Conservation (phyloP, 1,140 invertebrate species). For the Pogonus chalceus region DNA sequence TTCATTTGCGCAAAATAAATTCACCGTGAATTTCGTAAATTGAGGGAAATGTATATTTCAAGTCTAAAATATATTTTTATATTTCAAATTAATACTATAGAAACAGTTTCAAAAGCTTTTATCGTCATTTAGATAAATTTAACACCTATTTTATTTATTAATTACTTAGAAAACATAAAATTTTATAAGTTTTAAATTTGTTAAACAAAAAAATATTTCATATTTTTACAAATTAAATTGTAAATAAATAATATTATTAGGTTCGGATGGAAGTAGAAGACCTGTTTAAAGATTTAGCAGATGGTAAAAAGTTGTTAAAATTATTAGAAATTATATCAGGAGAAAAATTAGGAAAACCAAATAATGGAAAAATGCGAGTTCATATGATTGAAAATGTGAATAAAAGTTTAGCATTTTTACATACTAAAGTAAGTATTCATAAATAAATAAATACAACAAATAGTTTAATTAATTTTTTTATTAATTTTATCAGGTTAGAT, state of each 20-base stretch:
- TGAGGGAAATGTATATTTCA: too few relatives aligned
- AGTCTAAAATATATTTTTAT: neutral
- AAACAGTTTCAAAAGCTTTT: neutral
- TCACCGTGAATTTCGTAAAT: too few relatives aligned
- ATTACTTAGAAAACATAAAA: too few relatives aligned
- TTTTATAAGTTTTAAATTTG: too few relatives aligned
- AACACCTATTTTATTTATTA: too few relatives aligned
- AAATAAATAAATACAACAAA: neutral
- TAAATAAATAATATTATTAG: constrained; percentile 37
- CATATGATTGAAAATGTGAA: constrained; percentile 99
- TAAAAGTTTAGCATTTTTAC: constrained; percentile 93
- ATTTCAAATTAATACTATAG: neutral
- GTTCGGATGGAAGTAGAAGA: constrained; percentile 94
- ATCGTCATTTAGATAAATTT: too few relatives aligned
- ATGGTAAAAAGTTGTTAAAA: constrained; percentile 92
- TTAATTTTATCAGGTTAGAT: constrained; percentile 59
- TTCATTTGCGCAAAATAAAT: too few relatives aligned
- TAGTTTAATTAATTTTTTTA: constrained; percentile 22
- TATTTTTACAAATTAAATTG: neutral
- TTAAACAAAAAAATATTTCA: too few relatives aligned
- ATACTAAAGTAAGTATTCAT: constrained; percentile 73
- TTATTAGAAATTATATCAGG: constrained; percentile 98
- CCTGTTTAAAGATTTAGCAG: constrained; percentile 90
- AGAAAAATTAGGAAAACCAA: constrained; percentile 92
- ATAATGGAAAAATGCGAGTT: constrained; percentile 93